Base-by-base conservation (phyloP, 2,888 invertebrate genomes). In the Tiliacea citrago region DNA sequence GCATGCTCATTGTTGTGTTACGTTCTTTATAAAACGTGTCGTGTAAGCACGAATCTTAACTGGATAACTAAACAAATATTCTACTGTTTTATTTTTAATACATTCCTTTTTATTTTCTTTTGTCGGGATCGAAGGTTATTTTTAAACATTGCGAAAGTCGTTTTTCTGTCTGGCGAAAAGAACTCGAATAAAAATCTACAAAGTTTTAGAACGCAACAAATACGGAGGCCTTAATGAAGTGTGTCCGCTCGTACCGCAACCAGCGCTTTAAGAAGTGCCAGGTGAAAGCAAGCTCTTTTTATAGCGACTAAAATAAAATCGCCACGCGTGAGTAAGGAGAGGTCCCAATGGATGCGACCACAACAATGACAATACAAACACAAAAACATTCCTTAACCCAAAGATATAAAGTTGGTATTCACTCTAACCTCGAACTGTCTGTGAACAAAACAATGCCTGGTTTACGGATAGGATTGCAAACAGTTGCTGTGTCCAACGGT, bases 401-500 rank as follows among this genome's bases (percentile, higher is more conserved):
- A 75, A 60, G 73, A 62, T 72, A 76, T 86, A 93, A 90, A 90
- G 92, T 81, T 76, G 86, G 89, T 82, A 87, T 90, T 92, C 82
- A 83, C 81, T 83, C 83, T 80, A 73, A 69, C 68, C 53, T 72
- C 72, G 69, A 74, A 78, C 77, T 88, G 84, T 85, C 84, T 89
- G 86, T 81, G 89, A 92, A 90, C 90, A 90, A 91, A 93, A 94
- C 92, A 92, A 90, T 89, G 90, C 90, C 89, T 89, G 91, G 91
- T 92, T 92, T 92, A 92, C 91, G 91, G 90, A 93, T 91, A 91
- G 93, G 91, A 92, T 93, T 92, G 93, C 94, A 93, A 95, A 94
- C 93, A 94, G 94, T 95, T 93, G 93, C 92, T 94, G 92, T 93
- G 93, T 93, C 94, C 95, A 92, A 95, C 92, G 93, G 95, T 95